Evolutionary conservation across 2,888 invertebrate genomes (phyloP).

Genomic region (Hoplodrina ambigua): DNA sequence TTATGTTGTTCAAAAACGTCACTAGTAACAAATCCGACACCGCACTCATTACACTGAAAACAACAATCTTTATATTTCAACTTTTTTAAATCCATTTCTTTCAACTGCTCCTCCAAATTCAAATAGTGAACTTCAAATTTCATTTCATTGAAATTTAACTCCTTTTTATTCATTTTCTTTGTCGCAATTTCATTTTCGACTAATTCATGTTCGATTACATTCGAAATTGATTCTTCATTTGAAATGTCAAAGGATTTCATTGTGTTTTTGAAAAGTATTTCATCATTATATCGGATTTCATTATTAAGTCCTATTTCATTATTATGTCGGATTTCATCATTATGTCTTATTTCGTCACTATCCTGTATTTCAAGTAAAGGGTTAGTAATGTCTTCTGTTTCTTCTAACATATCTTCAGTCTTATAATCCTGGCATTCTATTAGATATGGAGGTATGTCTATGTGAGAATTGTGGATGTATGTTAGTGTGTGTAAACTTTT

Average conservation of each 20-base stretch:
- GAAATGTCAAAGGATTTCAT: neutral
- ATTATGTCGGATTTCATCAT: neutral
- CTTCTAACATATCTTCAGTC: neutral
- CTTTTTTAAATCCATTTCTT: constrained; percentile 59
- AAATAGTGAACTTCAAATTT: constrained; percentile 61
- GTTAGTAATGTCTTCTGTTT: constrained; percentile 15
- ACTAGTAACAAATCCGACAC: constrained; percentile 47
- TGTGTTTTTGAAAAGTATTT: neutral
- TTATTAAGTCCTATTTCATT: neutral
- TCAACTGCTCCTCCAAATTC: constrained; percentile 57
- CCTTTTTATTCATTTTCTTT: constrained; percentile 13
- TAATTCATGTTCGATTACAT: neutral
- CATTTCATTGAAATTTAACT: constrained; percentile 43
- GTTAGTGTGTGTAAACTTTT: constrained; percentile 22
- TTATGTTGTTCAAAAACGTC: constrained; percentile 51
- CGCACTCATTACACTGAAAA: constrained; percentile 56
- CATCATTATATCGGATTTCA: neutral
- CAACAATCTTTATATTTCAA: constrained; percentile 52
- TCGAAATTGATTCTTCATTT: constrained; percentile 6
- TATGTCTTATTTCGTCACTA: neutral
- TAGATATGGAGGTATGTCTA: constrained; percentile 31
- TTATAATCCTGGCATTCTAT: constrained; percentile 2
- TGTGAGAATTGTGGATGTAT: constrained; percentile 17
- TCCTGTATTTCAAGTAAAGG: neutral
- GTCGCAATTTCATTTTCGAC: neutral